phyloP scores from a whole-genome alignment of 2,888 invertebrate genomes.

The Eutolmus rufibarbis region DNA sequence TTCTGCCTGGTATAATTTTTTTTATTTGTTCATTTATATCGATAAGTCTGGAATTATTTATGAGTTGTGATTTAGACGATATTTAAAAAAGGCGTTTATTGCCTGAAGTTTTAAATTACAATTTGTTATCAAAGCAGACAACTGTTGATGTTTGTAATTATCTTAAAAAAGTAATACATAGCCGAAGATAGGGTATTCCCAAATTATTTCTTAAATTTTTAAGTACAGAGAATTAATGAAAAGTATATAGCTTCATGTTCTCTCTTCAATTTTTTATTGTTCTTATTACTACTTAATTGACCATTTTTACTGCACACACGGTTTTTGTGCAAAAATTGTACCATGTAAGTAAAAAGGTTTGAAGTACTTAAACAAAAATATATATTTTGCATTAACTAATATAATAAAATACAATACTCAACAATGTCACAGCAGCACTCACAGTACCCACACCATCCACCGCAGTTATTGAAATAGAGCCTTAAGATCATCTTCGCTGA shows the following conservation, averaged over 20 bases:
- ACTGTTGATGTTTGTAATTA: neutral
- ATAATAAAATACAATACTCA: conserved; percentile 10
- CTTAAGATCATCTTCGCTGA: conserved; percentile 69
- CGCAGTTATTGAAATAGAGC: conserved; percentile 52
- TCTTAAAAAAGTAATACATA: neutral
- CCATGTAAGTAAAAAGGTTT: neutral
- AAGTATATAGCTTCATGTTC: neutral
- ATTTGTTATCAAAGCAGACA: neutral
- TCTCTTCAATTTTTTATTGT: too few relatives aligned
- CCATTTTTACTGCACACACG: too few relatives aligned
- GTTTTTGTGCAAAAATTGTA: too few relatives aligned
- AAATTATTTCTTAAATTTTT: neutral
- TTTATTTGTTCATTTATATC: neutral
- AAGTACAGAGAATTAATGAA: neutral
- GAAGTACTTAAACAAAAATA: conserved; percentile 2
- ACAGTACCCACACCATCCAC: neutral
- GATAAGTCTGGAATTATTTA: neutral
- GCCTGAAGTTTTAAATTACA: neutral
- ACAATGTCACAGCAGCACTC: conserved; percentile 7
- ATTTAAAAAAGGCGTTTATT: neutral
- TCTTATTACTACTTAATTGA: too few relatives aligned
- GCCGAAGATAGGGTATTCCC: neutral
- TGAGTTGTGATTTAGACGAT: neutral
- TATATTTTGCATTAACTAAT: neutral
- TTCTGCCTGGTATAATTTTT: neutral